Base-by-base conservation (phyloP, 2,888 invertebrate genomes). In the Lithophane semibrunnea region DNA sequence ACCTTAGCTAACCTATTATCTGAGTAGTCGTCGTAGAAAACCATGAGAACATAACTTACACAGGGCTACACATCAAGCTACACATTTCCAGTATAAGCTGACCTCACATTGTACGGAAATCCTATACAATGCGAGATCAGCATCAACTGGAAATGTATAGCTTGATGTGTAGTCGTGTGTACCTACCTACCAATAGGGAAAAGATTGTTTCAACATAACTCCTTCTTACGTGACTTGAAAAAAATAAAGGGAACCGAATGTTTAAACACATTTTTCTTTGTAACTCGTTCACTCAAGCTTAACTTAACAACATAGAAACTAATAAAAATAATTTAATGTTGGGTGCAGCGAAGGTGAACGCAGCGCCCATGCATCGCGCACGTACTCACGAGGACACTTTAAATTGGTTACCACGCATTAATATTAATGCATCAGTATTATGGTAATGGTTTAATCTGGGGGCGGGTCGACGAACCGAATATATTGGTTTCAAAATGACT, bases 341-440 rank as follows among this genome's bases (percentile, higher is more conserved):
- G 54, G 73, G 73, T 42, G 72, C 82, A 77, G 21, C 29, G 66
- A 56, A 80, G 71, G 85, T 81, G 68, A 77, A 81, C 58, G 60
- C 81, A 58, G 68, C 65, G 72, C 58, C 49, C 42, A 47, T 70
- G 54, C 76, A 73, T 64, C 61, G 83, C 54, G 24, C 83, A 75
- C 79, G 86, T 85, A 83, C 75, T 72, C 79, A 64, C 69, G 78
- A 67, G 80, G 88, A 87, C 88, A 88, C 68, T 87, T 85, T 88
- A 89, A 88, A 88, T 87, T 84, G 88, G 88, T 86, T 83, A 87
- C 88, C 67, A 73, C 70, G 72, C 84, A 89, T 89, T 88, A 87
- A 89, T 89, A 89, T 88, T 88, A 85, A 88, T 88, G 85, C 75
- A 63, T 73, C 79, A 73, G 86, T 75, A 77, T 87, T 89, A 89